Percentiles rank a stretch among this genome's conserved stretches.
These are phyloP conservation scores for Apeira syringaria DNA, from an alignment of 2,888 invertebrate species.

Conservation along the genomic window DNA sequence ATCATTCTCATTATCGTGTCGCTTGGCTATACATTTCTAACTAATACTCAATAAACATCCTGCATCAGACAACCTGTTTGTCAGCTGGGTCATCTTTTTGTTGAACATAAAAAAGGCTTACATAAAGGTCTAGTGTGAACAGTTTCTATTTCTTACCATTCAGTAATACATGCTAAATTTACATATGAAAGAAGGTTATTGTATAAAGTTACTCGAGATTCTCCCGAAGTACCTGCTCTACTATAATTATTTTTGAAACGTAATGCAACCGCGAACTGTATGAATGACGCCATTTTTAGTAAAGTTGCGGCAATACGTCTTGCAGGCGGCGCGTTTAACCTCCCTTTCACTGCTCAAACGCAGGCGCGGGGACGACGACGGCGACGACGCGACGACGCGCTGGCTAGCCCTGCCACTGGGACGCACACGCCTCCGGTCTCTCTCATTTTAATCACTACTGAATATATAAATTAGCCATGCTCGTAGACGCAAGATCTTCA, in stretches of 20 bases:
- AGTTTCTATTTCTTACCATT: conserved; percentile 5
- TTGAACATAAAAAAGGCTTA: conserved; percentile 11
- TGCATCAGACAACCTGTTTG: neutral
- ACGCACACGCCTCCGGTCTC: conserved; percentile 15
- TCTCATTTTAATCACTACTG: conserved; percentile 7
- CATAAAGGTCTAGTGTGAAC: conserved; percentile 3
- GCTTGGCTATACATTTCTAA: neutral
- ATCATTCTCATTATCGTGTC: too few relatives aligned
- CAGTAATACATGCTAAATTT: conserved; percentile 24
- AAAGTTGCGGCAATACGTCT: conserved; percentile 75
- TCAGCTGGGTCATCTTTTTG: conserved; percentile 1
- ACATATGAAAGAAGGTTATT: conserved; percentile 33
- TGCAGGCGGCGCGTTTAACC: conserved; percentile 68
- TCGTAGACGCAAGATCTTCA: too few relatives aligned
- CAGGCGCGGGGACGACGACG: conserved; percentile 34
- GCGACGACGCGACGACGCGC: conserved; percentile 67
- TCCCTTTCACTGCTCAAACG: conserved; percentile 68
- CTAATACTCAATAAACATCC: neutral
- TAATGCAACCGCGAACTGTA: conserved; percentile 71
- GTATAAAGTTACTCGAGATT: conserved; percentile 39
- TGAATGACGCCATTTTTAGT: conserved; percentile 81
- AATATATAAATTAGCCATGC: too few relatives aligned
- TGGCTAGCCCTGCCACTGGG: conserved; percentile 47
- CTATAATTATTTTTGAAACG: conserved; percentile 58
- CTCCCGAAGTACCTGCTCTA: conserved; percentile 41